phyloP scores from a whole-genome alignment of 2,888 invertebrate genomes.

The Ellobium chinense region DNA sequence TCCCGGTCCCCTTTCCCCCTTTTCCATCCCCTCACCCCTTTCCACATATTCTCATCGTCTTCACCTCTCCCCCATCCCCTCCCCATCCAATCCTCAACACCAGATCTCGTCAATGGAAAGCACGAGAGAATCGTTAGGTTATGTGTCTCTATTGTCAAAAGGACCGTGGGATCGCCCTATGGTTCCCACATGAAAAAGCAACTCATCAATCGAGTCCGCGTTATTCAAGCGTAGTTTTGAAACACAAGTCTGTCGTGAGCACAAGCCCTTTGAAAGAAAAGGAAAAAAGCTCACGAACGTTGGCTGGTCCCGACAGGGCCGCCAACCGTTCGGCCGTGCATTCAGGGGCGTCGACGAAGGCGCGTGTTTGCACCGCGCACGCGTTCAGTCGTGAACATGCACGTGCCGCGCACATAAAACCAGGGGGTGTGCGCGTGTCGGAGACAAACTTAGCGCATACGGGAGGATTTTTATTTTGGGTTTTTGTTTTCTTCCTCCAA shows the following conservation, averaged over 20 bases:
- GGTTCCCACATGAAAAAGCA: conserved; percentile 19
- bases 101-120: not conserved
- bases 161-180: not conserved
- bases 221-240: conserved; percentile 13
- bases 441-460: not conserved
- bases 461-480: not conserved
- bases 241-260: not conserved
- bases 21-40: too few species aligned
- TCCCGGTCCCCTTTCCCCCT: too few species aligned
- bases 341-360: conserved; percentile 9
- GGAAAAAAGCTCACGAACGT: conserved; percentile 27
- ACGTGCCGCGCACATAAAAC: conserved; percentile 25
- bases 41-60: not conserved
- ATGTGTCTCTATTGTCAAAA: not conserved
- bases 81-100: not conserved
- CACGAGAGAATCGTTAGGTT: not conserved
- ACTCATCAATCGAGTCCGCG: conserved; percentile 1
- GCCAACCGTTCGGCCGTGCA: conserved; percentile 20
- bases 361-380: conserved; percentile 38
- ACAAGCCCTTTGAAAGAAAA: conserved; percentile 27
- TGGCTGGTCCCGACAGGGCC: conserved; percentile 18
- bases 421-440: not conserved
- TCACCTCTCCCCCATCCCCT: not conserved
- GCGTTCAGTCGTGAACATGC: conserved; percentile 14
- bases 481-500: not conserved